phyloP scores from a whole-genome alignment of 2,797 vertebrate species.

The Malurus leucopterus region DNA sequence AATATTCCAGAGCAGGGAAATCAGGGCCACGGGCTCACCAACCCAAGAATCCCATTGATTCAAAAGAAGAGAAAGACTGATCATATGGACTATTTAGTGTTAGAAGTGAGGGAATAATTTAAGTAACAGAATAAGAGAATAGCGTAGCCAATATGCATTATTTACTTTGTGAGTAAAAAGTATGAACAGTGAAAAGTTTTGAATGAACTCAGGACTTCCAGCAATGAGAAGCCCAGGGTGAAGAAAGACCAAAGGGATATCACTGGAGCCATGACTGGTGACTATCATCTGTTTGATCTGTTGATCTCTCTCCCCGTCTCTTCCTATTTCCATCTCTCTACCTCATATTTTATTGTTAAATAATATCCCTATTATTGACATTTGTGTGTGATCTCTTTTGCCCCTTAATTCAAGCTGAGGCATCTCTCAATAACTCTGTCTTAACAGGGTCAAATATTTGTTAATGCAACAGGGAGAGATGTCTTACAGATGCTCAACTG shows the following conservation, averaged over 20 bases:
- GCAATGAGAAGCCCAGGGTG: fast-evolving
- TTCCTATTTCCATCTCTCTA: background rate
- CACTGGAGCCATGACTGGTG: background rate
- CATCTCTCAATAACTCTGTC: background rate
- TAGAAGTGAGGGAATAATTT: fast-evolving
- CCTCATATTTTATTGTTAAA: background rate
- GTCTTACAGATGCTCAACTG: background rate
- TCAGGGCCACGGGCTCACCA: background rate
- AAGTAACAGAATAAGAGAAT: background rate
- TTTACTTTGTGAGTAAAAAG: background rate
- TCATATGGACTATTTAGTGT: background rate
- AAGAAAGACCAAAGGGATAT: background rate
- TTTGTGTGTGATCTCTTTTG: background rate
- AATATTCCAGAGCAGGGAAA: background rate
- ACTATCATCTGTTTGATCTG: background rate
- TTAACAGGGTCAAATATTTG: background rate
- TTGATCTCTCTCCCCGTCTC: background rate
- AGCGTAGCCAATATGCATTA: background rate
- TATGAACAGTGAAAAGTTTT: background rate
- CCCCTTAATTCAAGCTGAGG: background rate
- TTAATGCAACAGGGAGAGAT: background rate
- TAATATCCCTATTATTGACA: background rate
- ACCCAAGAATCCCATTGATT: background rate
- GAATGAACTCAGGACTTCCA: no score
- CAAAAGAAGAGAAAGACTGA: background rate